Evolutionary conservation across 2,888 invertebrate species (phyloP).

Genomic region (Apodemia zela): DNA sequence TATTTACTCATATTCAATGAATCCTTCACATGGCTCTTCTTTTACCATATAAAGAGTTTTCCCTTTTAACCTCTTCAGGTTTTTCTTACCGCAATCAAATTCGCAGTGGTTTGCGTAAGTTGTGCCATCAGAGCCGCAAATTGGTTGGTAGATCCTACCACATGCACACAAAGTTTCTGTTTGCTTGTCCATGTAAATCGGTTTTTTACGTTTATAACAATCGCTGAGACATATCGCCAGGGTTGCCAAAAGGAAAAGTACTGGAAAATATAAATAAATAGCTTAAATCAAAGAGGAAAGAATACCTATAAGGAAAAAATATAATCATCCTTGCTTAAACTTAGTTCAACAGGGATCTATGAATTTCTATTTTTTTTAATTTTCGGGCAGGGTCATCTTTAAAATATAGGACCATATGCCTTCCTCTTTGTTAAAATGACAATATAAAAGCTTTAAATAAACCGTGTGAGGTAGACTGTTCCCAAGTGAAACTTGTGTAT

Average conservation of each 20-base stretch:
- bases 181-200: too few relatives aligned
- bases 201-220: constrained; percentile 8
- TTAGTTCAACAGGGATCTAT: not conserved
- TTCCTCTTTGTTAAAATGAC: too few relatives aligned
- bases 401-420: too few relatives aligned
- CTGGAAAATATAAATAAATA: constrained; percentile 37
- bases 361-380: too few relatives aligned
- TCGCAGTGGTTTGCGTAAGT: constrained; percentile 64
- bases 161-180: constrained; percentile 49
- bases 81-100: constrained; percentile 48
- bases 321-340: too few relatives aligned
- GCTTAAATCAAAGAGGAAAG: too few relatives aligned
- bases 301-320: too few relatives aligned
- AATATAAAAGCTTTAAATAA: too few relatives aligned
- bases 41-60: constrained; percentile 32
- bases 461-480: too few relatives aligned
- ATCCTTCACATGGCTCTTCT: constrained; percentile 37
- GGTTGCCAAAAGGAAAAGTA: constrained; percentile 42
- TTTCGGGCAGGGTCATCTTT: too few relatives aligned
- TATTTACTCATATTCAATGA: not conserved
- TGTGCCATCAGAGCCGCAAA: constrained; percentile 58
- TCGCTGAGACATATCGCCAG: constrained; percentile 31
- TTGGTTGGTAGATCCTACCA: constrained; percentile 54
- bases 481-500: too few relatives aligned
- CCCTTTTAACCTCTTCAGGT: constrained; percentile 26